phyloP scores from a whole-genome alignment of 2,888 invertebrate species.

The Chymomyza fuscimana region DNA sequence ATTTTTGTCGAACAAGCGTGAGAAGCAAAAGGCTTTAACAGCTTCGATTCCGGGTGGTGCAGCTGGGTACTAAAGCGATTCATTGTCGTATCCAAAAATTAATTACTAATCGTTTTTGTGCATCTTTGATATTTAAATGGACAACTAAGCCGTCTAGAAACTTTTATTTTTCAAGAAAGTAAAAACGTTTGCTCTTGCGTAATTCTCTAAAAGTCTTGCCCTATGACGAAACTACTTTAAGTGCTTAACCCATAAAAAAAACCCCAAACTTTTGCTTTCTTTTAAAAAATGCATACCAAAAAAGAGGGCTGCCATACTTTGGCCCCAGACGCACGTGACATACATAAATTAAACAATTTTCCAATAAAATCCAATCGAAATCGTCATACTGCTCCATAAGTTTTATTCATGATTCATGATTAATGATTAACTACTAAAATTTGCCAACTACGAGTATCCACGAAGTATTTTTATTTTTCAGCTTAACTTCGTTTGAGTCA shows the following conservation, averaged over 20 bases:
- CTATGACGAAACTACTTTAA: conserved; percentile 22
- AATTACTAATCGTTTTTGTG: conserved; percentile 19
- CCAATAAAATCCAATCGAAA: neutral
- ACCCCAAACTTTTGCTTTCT: conserved; percentile 53
- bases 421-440: neutral
- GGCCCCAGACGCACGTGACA: neutral
- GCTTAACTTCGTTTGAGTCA: neutral
- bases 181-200: conserved; percentile 36
- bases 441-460: neutral
- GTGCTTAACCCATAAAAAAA: conserved; percentile 5
- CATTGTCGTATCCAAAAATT: neutral
- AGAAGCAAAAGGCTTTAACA: conserved; percentile 12
- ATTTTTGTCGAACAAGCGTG: conserved; percentile 27
- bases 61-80: neutral
- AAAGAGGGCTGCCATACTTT: neutral
- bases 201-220: conserved; percentile 11
- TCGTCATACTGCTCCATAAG: neutral
- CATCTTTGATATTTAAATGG: conserved; percentile 20
- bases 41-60: neutral
- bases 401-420: neutral
- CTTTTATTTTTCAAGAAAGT: neutral
- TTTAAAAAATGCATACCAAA: conserved; percentile 42
- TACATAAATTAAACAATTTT: neutral
- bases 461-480: neutral
- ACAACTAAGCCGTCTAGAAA: neutral